phyloP scores from a whole-genome alignment of 2,888 invertebrate species.

The Sinhomidia bicolor region DNA sequence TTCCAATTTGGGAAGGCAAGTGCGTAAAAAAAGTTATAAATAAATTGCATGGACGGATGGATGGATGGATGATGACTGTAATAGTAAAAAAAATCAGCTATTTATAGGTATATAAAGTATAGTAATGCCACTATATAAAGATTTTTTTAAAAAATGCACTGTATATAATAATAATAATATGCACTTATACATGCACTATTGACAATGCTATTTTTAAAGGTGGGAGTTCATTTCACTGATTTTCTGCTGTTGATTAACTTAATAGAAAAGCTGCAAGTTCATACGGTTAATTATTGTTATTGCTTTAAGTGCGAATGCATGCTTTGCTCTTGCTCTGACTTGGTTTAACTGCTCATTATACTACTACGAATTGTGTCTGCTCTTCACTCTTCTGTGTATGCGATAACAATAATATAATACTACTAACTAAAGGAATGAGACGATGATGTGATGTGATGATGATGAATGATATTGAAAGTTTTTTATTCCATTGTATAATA shows the following conservation, averaged over 20 bases:
- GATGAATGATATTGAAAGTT: constrained; percentile 40
- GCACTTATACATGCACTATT: background rate
- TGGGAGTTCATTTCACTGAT: background rate
- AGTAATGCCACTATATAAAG: too few species aligned
- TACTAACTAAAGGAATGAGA: too few species aligned
- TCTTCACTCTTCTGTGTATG: background rate
- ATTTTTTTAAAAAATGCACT: too few species aligned
- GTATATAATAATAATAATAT: too few species aligned
- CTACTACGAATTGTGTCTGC: too few species aligned
- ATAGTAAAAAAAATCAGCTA: too few species aligned
- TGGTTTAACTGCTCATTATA: too few species aligned
- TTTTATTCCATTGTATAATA: constrained; percentile 1
- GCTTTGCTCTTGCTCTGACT: background rate
- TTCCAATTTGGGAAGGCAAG: background rate
- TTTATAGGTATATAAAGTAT: too few species aligned
- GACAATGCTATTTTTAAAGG: background rate
- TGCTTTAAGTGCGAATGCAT: background rate
- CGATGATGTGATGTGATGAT: background rate
- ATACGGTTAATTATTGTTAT: constrained; percentile 14
- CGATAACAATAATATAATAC: background rate
- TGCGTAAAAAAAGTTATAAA: background rate
- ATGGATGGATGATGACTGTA: too few species aligned
- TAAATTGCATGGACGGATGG: background rate
- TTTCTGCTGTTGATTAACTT: background rate
- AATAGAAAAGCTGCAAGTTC: background rate